A percentile compares a stretch with the other conserved stretches of the same genome.
Evolutionary conservation across 2,797 vertebrate genomes (phyloP).

Genomic region (Oreochromis grahami): DNA sequence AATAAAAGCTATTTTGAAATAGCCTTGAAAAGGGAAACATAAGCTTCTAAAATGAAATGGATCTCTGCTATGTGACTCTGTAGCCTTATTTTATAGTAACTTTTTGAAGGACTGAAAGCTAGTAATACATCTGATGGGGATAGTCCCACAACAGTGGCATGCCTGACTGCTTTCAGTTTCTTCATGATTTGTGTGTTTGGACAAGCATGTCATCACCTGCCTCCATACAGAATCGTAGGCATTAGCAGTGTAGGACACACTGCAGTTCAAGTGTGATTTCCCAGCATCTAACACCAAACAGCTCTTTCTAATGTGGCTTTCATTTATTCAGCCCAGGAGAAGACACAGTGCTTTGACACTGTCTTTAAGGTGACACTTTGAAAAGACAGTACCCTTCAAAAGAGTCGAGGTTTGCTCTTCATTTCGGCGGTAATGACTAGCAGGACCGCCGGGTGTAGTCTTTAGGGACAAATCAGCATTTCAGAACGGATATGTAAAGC

Average conservation of each 20-base stretch:
- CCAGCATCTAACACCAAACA: neutral
- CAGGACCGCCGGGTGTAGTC: slow-evolving; percentile 29
- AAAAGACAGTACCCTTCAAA: slow-evolving; percentile 40
- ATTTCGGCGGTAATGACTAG: slow-evolving; percentile 41
- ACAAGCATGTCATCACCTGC: slow-evolving; percentile 30
- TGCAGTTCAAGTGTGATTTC: slow-evolving; percentile 9
- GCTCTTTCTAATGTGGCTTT: neutral
- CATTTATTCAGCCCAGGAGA: neutral
- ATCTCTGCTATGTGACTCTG: neutral
- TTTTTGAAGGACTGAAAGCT: neutral
- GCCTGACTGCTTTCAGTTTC: neutral
- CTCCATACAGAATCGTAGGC: neutral
- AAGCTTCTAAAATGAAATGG: neutral
- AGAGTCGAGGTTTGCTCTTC: slow-evolving; percentile 20
- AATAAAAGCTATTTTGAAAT: neutral
- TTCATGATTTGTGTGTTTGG: slow-evolving; percentile 29
- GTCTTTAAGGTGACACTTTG: slow-evolving; percentile 7
- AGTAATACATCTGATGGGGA: neutral
- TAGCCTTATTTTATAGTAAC: neutral
- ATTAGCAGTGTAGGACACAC: neutral
- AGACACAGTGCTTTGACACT: neutral
- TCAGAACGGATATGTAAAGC: slow-evolving; percentile 54
- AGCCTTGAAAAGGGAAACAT: neutral
- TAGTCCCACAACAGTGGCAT: neutral
- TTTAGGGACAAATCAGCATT: slow-evolving; percentile 48